Conservation (phyloP, 2,888 invertebrate genomes). For the Cheilosia pagana region DNA sequence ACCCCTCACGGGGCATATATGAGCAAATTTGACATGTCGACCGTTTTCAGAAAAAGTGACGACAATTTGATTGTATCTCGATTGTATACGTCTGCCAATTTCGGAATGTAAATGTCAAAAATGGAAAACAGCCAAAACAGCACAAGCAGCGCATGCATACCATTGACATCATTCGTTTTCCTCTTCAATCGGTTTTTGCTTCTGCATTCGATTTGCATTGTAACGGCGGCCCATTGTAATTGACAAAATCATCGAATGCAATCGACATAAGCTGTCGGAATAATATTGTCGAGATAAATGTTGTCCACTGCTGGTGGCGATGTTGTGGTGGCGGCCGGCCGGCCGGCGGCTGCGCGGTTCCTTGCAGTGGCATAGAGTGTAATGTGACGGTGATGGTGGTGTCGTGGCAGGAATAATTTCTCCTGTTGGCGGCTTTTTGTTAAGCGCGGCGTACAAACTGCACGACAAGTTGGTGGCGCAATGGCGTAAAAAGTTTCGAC, state of each 20-base stretch:
- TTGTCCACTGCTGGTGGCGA: constrained; percentile 54
- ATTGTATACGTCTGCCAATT: constrained; percentile 51
- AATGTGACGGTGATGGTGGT: constrained; percentile 41
- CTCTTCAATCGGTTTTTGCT: constrained; percentile 25
- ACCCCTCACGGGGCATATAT: background rate
- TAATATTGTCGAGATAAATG: constrained; percentile 73
- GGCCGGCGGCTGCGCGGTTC: background rate
- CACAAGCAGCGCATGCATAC: constrained; percentile 34
- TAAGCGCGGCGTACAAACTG: constrained; percentile 45
- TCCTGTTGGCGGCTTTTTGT: constrained; percentile 52
- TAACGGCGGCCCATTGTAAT: constrained; percentile 61
- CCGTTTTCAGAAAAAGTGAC: constrained; percentile 70
- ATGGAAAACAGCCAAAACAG: constrained; percentile 2
- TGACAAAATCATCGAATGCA: constrained; percentile 74
- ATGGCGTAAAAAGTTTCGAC: constrained; percentile 67
- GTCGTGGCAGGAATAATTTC: constrained; percentile 65
- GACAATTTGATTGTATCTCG: constrained; percentile 67
- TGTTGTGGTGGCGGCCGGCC: background rate
- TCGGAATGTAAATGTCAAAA: constrained; percentile 67
- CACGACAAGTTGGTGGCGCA: constrained; percentile 70
- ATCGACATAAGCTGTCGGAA: constrained; percentile 75
- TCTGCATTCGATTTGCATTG: constrained; percentile 44
- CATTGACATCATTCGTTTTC: constrained; percentile 57
- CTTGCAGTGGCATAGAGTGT: constrained; percentile 15
- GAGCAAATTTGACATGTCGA: constrained; percentile 62